A percentile compares a stretch with the other conserved stretches of the same genome.
Conservation (phyloP, 2,888 invertebrate genomes). For the Himalopsyche kuldschensis region DNA sequence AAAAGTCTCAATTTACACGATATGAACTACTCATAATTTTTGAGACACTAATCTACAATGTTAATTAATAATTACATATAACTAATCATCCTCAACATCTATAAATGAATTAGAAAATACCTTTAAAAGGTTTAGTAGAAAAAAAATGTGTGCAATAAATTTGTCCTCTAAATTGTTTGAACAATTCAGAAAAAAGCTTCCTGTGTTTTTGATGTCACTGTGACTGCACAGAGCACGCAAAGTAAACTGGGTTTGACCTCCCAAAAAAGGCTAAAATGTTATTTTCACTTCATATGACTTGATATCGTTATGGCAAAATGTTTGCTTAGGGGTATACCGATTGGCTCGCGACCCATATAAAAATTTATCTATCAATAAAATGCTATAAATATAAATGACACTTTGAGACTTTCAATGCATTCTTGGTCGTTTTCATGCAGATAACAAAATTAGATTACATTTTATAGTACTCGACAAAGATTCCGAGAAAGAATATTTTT, state of each 20-base stretch:
- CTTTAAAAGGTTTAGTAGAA: no score
- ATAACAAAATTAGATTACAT: neutral
- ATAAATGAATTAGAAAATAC: no score
- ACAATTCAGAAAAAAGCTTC: neutral
- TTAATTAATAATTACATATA: no score
- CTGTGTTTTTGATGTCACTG: neutral
- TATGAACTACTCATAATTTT: no score
- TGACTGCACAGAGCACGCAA: neutral
- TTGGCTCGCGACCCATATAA: constrained; percentile 16
- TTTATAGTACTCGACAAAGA: neutral
- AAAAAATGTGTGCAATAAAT: no score
- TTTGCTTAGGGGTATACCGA: neutral
- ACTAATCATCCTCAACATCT: no score
- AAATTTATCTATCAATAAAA: constrained; percentile 24
- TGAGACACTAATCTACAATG: no score
- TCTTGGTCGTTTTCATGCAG: neutral
- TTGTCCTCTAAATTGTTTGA: no score
- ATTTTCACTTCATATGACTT: constrained; percentile 27
- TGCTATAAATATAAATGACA: constrained; percentile 8
- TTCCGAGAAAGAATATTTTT: neutral
- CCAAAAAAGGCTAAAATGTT: constrained; percentile 7
- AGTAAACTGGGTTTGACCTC: neutral
- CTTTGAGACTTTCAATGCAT: neutral
- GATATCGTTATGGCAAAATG: constrained; percentile 15
- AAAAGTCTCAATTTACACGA: no score